Base-by-base conservation (phyloP, 2,888 invertebrate genomes). In the Macroteleia sp. region DNA sequence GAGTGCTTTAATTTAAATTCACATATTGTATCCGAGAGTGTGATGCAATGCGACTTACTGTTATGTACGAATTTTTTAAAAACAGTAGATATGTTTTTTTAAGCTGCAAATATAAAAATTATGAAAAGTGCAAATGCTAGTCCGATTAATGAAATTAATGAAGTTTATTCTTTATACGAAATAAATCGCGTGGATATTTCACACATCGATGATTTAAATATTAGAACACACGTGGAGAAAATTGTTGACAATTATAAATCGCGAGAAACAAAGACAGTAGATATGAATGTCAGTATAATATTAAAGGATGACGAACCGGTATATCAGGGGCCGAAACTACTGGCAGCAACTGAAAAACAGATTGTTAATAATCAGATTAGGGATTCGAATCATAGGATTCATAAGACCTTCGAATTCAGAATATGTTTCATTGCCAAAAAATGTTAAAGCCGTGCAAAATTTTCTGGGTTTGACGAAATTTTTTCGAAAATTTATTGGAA, bases 361-460 rank as follows among this genome's bases (percentile, higher is more conserved):
- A 41, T 10, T 14, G 19, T 41, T 8, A 10, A 87, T 8, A n/a
- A 54, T 0, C 86, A 86, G 48, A 77, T 89, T n/a, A n/a, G n/a
- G n/a, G n/a, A n/a, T n/a, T n/a, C n/a, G n/a, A n/a, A n/a, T n/a
- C 3, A 80, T 84, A 1, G 84, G 82, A 10, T 84, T 88, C 1
- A 80, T 87, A 3, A 71, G 82, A 50, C 78, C 74, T 2, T 83
- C 84, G 41, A 56, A 36, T 3, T 88, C 88, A 0, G 86, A 87
- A 9, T 89, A 83, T 52, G 81, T 87, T 1, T 6, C 25, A 25
- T 25, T 25, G 6, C 25, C 25, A 25, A 25, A 25, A 25, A 25
- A 6, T 25, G 25, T 25, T 25, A 25, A 25, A 25, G 25, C 25
- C 3, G 25, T 25, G 25, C 25, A 25, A 5, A 25, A 10, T 12